Percentiles rank a stretch among this genome's conserved stretches.
Conservation (phyloP, 2,113 vertebrate genomes). For the Nibea coibor region DNA sequence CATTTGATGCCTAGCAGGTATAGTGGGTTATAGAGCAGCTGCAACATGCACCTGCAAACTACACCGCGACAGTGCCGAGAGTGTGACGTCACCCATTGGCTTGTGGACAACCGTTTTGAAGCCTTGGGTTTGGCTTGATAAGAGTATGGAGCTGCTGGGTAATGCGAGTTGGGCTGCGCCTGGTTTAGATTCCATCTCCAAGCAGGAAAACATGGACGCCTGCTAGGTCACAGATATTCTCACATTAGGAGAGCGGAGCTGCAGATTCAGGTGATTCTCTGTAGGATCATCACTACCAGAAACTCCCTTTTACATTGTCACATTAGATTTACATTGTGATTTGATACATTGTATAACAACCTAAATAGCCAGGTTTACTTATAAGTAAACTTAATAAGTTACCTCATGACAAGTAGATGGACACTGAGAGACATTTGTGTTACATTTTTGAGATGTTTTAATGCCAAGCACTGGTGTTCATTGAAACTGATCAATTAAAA, state of each 20-base stretch:
- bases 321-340: not conserved
- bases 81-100: not conserved
- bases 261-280: not conserved
- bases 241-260: not conserved
- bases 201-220: no score
- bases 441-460: not conserved
- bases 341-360: not conserved
- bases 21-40: not conserved
- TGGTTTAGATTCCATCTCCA: no score
- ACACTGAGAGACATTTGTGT: not conserved
- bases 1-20: not conserved
- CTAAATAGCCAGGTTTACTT: not conserved
- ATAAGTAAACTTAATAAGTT: not conserved
- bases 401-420: no score
- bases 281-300: not conserved
- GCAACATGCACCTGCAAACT: not conserved
- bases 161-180: no score
- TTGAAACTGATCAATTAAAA: conserved; percentile 39
- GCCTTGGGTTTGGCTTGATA: no score
- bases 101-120: no score
- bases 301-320: not conserved
- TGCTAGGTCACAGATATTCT: no score
- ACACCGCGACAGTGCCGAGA: not conserved
- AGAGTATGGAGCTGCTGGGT: no score
- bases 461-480: not conserved